Percentiles rank a stretch among this genome's conserved stretches.
These are phyloP conservation scores for Rutilus rutilus DNA, from an alignment of 2,113 vertebrate species.

Conservation along the genomic window DNA sequence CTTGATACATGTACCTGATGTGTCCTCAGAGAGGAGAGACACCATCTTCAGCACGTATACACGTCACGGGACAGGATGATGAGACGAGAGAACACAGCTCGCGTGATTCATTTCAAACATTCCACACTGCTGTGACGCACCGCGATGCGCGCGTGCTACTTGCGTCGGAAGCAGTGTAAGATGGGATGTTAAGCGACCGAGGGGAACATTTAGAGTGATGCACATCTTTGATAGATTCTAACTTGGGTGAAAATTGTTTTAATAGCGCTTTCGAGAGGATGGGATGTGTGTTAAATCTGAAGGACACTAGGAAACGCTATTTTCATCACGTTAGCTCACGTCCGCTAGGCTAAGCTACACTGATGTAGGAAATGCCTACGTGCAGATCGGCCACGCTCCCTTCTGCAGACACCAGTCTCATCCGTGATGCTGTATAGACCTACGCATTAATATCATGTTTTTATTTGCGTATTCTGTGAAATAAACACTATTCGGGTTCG, in stretches of 20 bases:
- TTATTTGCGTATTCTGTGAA: not conserved
- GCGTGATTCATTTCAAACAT: not conserved
- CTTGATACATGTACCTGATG: not conserved
- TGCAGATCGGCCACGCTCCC: conserved; percentile 44
- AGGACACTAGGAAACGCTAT: too few relatives aligned
- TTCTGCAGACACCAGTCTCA: not conserved
- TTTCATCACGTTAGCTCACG: too few relatives aligned
- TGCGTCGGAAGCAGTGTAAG: not conserved
- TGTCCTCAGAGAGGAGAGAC: conserved; percentile 12
- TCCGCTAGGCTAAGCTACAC: conserved; percentile 37
- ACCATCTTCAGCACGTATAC: conserved; percentile 30
- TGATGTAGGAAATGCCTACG: conserved; percentile 49
- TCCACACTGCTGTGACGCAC: not conserved
- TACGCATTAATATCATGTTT: too few relatives aligned
- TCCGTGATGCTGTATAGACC: not conserved
- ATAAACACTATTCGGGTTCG: not conserved
- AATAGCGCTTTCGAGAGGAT: not conserved
- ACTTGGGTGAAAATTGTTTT: not conserved
- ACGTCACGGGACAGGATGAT: conserved; percentile 8
- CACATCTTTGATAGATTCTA: too few relatives aligned
- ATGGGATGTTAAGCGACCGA: not conserved
- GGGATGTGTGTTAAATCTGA: not conserved
- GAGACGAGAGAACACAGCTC: not conserved
- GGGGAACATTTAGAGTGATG: not conserved
- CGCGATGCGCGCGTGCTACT: not conserved